A percentile compares a stretch with the other conserved stretches of the same genome.
These are phyloP conservation scores for Germaria angustata DNA, from an alignment of 2,888 invertebrate genomes.

Conservation along the genomic window DNA sequence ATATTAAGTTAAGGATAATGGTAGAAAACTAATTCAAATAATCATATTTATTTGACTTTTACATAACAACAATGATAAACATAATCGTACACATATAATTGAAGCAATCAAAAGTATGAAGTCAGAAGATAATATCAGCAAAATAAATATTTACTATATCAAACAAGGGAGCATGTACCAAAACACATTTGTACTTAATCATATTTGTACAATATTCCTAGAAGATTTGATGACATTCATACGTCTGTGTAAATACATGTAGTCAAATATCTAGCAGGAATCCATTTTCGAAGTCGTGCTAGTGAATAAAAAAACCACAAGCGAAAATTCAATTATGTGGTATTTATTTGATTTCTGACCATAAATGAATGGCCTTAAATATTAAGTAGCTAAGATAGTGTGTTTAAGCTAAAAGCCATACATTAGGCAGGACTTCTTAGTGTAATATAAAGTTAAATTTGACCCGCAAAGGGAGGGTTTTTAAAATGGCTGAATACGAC, in stretches of 20 bases:
- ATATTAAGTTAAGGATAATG: neutral
- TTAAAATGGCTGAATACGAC: no score
- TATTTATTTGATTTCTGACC: neutral
- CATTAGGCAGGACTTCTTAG: no score
- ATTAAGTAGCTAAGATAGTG: neutral
- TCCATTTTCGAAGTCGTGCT: neutral
- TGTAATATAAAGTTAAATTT: no score
- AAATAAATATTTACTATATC: neutral
- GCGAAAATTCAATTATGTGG: neutral
- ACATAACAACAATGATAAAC: neutral
- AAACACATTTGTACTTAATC: neutral
- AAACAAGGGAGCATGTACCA: neutral
- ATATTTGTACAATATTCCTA: no score
- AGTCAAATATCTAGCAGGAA: conserved; percentile 20
- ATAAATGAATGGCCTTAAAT: neutral
- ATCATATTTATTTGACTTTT: neutral
- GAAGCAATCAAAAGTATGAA: neutral
- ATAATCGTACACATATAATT: no score
- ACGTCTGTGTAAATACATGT: neutral
- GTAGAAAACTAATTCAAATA: neutral
- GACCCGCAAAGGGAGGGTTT: no score
- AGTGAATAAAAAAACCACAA: neutral
- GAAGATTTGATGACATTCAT: no score
- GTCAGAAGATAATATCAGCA: conserved; percentile 16
- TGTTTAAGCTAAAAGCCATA: no score